Evolutionary conservation across 2,888 invertebrate genomes (phyloP), one percentile per base, ranked within the genome.

Genomic region (Scelioninae gen. 1): DNA sequence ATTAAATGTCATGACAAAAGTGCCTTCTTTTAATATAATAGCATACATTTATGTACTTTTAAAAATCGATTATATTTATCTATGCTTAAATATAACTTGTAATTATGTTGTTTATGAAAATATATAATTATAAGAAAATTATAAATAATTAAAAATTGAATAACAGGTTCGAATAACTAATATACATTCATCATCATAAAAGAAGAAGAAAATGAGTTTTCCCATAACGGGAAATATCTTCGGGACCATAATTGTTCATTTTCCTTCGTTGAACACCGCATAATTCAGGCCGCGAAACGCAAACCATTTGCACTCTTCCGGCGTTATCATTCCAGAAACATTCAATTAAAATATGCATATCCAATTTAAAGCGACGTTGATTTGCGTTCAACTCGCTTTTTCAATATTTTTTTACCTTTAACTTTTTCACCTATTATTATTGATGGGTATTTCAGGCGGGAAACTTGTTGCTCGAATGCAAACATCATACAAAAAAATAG

Each of bases 381-480:
- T 60, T 51, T 60, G 29, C 10, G 11, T 15, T 40, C 32, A 6
- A 16, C 13, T 58, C 15, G n/a, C 38, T 34, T 31, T 10, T 10
- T 32, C 43, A 11, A 40, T 15, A 9, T 29, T 31, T 29, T 56
- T 56, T 45, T 23, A 31, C 5, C 29, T 10, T 29, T 4, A 9
- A 6, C 31, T n/a, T 32, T 23, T 63, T 55, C n/a, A 13, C 34
- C 45, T 29, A 10, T 45, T 38, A 16, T 40, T 56, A 56, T 62
- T 38, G 51, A 55, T 23, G 7, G 7, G 13, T 34, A 69, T 53
- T 47, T 55, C 53, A 8, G 5, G 16, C 40, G 40, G 51, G 65
- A 53, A 65, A 79, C 78, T 79, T 79, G 78, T 79, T 78, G 78
- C 78, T 56, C 58, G 53, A 49, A 60, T 60, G 53, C 45, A 16